Conservation (phyloP, 2,113 vertebrate species). For the Anolis sagrei region DNA sequence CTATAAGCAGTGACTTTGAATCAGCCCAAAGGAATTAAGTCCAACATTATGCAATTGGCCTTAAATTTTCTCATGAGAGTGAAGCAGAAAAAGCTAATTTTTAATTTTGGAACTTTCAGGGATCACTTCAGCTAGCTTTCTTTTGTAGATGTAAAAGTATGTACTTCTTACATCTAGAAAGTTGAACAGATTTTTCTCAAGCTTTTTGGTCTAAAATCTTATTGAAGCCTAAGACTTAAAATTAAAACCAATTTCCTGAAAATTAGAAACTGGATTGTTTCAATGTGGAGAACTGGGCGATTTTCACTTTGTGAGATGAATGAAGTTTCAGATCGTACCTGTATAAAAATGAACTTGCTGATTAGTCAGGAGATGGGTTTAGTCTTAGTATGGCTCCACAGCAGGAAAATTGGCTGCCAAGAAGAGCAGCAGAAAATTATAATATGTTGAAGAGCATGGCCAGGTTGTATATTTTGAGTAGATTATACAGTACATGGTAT, state of each 20-base stretch:
- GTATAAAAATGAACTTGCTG: background rate
- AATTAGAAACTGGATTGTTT: background rate
- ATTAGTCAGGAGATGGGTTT: background rate
- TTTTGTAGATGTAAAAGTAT: background rate
- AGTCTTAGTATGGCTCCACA: background rate
- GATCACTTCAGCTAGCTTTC: background rate
- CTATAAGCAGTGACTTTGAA: background rate
- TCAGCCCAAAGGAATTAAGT: background rate
- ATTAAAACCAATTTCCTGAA: background rate
- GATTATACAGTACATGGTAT: slow-evolving; percentile 4
- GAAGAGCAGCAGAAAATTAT: background rate
- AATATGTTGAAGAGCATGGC: background rate
- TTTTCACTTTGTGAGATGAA: background rate
- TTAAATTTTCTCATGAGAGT: background rate
- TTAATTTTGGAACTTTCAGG: background rate
- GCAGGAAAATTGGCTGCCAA: background rate
- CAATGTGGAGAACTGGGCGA: no score
- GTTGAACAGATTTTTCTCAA: background rate
- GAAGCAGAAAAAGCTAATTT: background rate
- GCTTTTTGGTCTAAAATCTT: background rate
- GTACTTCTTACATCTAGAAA: background rate
- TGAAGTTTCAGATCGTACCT: background rate
- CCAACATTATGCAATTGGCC: background rate
- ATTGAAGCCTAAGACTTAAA: background rate
- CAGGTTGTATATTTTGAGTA: background rate